phyloP scores from a whole-genome alignment of 2,113 vertebrate genomes.

The Percina caprodes region DNA sequence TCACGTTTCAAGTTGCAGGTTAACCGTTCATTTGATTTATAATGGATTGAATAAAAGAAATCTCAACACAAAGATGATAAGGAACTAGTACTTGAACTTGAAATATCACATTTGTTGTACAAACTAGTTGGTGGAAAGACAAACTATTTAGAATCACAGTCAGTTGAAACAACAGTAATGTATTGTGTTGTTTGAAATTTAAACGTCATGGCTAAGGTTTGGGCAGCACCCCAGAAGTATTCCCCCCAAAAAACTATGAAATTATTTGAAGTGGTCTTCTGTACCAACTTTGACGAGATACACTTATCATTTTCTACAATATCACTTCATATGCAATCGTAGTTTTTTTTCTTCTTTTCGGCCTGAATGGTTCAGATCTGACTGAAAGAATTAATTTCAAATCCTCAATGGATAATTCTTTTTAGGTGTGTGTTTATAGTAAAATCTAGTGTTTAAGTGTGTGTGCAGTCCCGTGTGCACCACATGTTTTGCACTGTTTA shows the following conservation, averaged over 20 bases:
- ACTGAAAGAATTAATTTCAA: background rate
- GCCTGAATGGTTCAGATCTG: slow-evolving; percentile 2
- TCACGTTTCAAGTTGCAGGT: slow-evolving; percentile 35
- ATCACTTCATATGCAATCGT: background rate
- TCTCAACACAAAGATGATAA: background rate
- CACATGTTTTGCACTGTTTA: slow-evolving; percentile 36
- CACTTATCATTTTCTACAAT: background rate
- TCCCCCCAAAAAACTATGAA: background rate
- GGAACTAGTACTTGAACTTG: no score
- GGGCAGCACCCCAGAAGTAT: background rate
- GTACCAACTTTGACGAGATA: background rate
- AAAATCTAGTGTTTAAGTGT: slow-evolving; percentile 19
- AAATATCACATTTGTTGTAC: background rate
- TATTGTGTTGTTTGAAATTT: background rate
- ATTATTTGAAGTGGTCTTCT: background rate
- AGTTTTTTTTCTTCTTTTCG: background rate
- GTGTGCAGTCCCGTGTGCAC: slow-evolving; percentile 6
- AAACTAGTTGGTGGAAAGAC: background rate
- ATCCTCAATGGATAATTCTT: background rate
- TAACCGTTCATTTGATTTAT: slow-evolving; percentile 30
- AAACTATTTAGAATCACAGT: background rate
- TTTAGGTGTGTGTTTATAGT: background rate
- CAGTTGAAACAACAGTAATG: background rate
- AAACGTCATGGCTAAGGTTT: background rate
- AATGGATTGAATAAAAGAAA: background rate